Base-by-base conservation (phyloP, 2,888 invertebrate species). In the Megaustenia siamemsis region DNA sequence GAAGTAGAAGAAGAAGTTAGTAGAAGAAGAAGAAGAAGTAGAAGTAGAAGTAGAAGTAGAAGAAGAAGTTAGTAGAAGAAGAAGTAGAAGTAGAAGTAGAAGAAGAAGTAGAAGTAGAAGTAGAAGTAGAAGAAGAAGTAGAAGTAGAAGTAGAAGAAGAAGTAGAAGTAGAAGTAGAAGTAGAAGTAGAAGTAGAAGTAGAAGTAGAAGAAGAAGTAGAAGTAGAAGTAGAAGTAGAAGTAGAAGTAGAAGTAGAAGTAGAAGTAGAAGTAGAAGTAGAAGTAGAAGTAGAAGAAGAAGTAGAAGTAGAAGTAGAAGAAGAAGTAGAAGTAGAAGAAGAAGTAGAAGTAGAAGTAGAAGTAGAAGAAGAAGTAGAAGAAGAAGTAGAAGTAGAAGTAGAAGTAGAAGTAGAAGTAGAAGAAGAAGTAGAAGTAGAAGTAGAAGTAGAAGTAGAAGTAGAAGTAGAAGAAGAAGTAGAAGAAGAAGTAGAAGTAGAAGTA, bases 281-380 rank as follows among this genome's bases (percentile, higher is more conserved):
- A 75, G 75, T 75, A 75, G 75, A 24, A 75, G 75, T 45, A 75
- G 75, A 24, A 75, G 75, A 40, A 75, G 75, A 24, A 75, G 75
- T 75, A 75, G 75, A 24, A 75, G 75, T 45, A 75, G 45, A 24
- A 75, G 75, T 75, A 75, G 75, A 18, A 75, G 75, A 40, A 75
- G 75, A 24, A 75, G 75, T 75, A 75, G 75, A 24, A 75, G 75
- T 75, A 75, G 75, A 24, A 75, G 43, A 1, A 75, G 75, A 24
- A 75, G 75, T 45, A 75, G 4, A 24, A 75, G 43, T 45, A 75
- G 75, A 21, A 75, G 75, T 75, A 75, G 43, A 24, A 75, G 75
- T 75, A 75, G 45, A 24, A 75, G 75, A 40, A 75, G 75, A 24
- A 75, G 43, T 75, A 75, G 73, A 21, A 73, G 73, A 35, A 3